A percentile compares a stretch with the other conserved stretches of the same genome.
Conservation (phyloP, 2,888 invertebrate genomes). For the Neocrepidodera transversa region DNA sequence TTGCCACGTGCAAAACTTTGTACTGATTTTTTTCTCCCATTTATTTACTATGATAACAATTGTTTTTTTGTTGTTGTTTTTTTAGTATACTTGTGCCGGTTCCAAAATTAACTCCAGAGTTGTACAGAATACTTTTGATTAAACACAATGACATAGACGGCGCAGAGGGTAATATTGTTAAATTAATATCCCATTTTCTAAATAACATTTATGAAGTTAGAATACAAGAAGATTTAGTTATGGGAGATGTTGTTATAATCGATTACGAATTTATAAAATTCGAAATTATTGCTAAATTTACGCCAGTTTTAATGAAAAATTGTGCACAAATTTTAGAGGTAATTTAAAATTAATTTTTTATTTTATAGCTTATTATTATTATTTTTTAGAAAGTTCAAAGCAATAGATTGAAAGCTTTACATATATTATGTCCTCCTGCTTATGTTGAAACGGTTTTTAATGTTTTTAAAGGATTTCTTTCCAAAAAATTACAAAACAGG, state of each 20-base stretch:
- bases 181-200: neutral
- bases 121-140: constrained; percentile 17
- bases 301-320: constrained; percentile 30
- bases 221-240: constrained; percentile 28
- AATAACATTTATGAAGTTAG: constrained; percentile 30
- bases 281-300: constrained; percentile 25
- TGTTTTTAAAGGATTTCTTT: neutral
- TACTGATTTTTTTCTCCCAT: too few species aligned
- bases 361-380: neutral
- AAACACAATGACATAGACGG: neutral
- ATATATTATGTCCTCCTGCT: neutral
- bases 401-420: constrained; percentile 5
- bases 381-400: constrained; percentile 10
- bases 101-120: constrained; percentile 29
- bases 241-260: constrained; percentile 27
- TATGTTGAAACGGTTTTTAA: neutral
- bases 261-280: constrained; percentile 23
- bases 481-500: constrained; percentile 1
- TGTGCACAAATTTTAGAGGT: neutral
- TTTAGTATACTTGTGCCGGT: too few species aligned
- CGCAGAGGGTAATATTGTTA: neutral
- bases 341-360: neutral
- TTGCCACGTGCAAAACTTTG: too few species aligned
- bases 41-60: too few species aligned
- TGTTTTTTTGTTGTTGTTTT: too few species aligned